These are phyloP conservation scores for Enteromius argenteus DNA, from an alignment of 2,797 vertebrate species.

Conservation along the genomic window DNA sequence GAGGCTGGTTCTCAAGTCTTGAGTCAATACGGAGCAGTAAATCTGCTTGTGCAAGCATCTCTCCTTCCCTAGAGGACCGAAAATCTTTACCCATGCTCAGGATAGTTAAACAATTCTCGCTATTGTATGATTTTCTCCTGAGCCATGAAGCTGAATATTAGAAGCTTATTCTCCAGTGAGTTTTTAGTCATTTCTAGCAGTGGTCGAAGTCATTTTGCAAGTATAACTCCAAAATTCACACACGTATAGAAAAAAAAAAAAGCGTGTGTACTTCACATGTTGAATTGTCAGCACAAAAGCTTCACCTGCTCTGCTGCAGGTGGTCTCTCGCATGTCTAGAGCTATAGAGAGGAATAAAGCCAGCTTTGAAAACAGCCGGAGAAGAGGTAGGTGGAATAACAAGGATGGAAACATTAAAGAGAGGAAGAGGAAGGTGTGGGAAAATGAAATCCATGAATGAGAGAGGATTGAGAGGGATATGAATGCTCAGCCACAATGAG, in stretches of 20 bases:
- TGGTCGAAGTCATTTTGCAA: conserved; percentile 54
- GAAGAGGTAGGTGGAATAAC: conserved; percentile 30
- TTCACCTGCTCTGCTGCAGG: conserved; percentile 49
- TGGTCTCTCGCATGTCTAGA: conserved; percentile 44
- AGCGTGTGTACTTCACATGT: conserved; percentile 32
- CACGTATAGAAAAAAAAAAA: not conserved
- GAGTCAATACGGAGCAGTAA: conserved; percentile 78
- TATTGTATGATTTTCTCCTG: conserved; percentile 61
- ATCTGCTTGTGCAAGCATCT: conserved; percentile 79
- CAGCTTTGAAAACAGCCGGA: conserved; percentile 25
- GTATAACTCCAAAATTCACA: conserved; percentile 29
- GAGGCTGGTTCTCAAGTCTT: conserved; percentile 70
- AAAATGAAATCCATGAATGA: conserved; percentile 43
- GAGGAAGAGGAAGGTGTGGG: conserved; percentile 15
- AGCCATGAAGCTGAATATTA: conserved; percentile 61
- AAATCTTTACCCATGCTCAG: conserved; percentile 66
- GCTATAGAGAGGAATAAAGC: conserved; percentile 1
- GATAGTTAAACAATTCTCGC: conserved; percentile 76
- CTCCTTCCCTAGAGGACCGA: conserved; percentile 63
- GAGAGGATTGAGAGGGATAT: conserved; percentile 21
- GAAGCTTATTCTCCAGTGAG: conserved; percentile 53
- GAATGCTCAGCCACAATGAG: conserved; percentile 32
- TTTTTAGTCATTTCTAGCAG: conserved; percentile 51
- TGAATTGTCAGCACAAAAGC: conserved; percentile 47
- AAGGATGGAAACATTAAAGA: conserved; percentile 41